These are phyloP conservation scores for Chorisops tibialis DNA, from an alignment of 2,888 invertebrate species.

Conservation along the genomic window DNA sequence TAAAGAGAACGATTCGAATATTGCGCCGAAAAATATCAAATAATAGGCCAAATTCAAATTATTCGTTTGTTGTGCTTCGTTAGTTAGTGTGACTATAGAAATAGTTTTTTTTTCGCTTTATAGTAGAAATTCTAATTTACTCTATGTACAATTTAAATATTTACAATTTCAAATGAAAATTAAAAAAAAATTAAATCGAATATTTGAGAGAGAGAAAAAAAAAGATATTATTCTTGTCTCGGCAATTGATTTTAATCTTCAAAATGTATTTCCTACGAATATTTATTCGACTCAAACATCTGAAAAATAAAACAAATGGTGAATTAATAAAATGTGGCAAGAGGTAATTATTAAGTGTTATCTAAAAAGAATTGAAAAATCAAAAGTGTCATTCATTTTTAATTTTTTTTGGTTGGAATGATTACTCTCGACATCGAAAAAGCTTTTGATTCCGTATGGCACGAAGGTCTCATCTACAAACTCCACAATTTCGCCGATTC, in stretches of 20 bases:
- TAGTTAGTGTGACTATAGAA: not conserved
- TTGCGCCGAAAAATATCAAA: not conserved
- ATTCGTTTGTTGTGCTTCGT: not conserved
- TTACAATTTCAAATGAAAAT: constrained; percentile 17
- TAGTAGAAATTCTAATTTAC: not conserved
- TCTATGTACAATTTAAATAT: constrained; percentile 4
- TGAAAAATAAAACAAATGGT: constrained; percentile 1
- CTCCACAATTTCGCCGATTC: too few species aligned
- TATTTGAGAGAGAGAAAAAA: too few species aligned
- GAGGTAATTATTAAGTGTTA: too few species aligned
- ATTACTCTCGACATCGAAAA: too few species aligned
- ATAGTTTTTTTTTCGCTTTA: not conserved
- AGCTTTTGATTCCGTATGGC: too few species aligned
- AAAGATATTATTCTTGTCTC: too few species aligned
- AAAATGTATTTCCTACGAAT: constrained; percentile 3
- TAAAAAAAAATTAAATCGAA: not conserved
- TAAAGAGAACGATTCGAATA: not conserved
- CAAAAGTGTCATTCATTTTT: too few species aligned
- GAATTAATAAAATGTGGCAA: too few species aligned
- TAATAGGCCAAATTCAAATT: too few species aligned
- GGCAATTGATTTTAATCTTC: not conserved
- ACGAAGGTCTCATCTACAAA: too few species aligned
- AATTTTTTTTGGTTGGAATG: too few species aligned
- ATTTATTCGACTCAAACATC: constrained; percentile 10
- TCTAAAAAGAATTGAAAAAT: too few species aligned